A percentile compares a stretch with the other conserved stretches of the same genome.
These are phyloP conservation scores for Sebastes reedi DNA, from an alignment of 2,797 vertebrate genomes.

Conservation along the genomic window DNA sequence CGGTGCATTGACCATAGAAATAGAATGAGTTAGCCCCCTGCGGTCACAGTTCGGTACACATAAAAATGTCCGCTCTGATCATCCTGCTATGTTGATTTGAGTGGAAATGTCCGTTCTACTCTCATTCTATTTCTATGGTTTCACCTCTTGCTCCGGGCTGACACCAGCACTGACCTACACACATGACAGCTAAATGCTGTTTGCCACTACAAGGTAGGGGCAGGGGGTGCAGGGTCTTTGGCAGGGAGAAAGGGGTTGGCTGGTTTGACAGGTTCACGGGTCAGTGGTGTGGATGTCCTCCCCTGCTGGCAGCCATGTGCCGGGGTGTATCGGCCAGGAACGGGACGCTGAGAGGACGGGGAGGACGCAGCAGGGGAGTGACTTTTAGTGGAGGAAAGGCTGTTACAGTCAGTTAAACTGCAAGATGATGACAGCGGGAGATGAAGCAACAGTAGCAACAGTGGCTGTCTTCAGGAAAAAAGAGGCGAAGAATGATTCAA, in stretches of 20 bases:
- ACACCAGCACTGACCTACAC: constrained; percentile 1
- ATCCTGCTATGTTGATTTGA: no score
- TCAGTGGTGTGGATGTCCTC: constrained; percentile 53
- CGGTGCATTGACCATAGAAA: no score
- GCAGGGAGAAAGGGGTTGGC: neutral
- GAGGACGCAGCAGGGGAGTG: constrained; percentile 41
- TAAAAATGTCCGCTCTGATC: no score
- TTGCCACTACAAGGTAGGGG: neutral
- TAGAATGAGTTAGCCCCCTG: no score
- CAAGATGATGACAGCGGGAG: constrained; percentile 42
- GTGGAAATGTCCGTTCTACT: no score
- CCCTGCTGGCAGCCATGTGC: constrained; percentile 60
- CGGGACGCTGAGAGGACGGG: constrained; percentile 37
- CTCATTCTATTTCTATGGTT: neutral
- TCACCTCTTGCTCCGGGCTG: neutral
- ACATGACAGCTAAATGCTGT: constrained; percentile 11
- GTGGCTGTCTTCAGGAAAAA: constrained; percentile 2
- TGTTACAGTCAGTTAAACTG: constrained; percentile 48
- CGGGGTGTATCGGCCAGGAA: constrained; percentile 53
- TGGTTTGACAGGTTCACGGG: constrained; percentile 62
- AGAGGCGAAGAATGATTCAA: neutral
- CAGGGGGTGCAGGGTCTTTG: neutral
- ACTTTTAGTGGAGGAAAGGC: constrained; percentile 39
- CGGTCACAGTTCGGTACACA: no score
- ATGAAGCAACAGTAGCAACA: constrained; percentile 12